Conservation (phyloP, 2,888 invertebrate genomes). For the Eugnorisma glareosa region DNA sequence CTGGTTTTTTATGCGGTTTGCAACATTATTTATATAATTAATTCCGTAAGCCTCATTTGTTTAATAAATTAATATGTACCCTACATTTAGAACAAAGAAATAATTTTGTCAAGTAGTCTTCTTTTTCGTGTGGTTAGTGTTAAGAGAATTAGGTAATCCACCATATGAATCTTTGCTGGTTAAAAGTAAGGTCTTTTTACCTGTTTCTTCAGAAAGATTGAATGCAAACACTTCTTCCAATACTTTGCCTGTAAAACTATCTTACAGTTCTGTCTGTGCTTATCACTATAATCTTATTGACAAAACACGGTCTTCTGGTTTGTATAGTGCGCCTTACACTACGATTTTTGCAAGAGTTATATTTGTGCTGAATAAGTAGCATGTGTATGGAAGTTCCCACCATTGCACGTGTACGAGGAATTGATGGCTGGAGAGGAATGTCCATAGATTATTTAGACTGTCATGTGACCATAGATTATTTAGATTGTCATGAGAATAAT, state of each 20-base stretch:
- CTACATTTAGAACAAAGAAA: not conserved
- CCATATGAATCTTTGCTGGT: not conserved
- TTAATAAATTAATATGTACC: not conserved
- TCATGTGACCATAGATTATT: too few relatives aligned
- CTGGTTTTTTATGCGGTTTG: not conserved
- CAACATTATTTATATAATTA: not conserved
- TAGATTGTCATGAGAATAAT: too few relatives aligned
- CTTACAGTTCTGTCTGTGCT: not conserved
- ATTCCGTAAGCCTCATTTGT: not conserved
- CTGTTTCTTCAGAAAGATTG: not conserved
- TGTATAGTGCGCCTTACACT: not conserved
- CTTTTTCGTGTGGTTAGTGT: too few relatives aligned
- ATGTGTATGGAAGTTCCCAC: not conserved
- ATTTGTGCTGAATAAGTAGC: not conserved
- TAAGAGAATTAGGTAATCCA: not conserved
- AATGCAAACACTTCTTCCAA: not conserved
- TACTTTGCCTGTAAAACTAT: not conserved
- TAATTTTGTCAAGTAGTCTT: not conserved
- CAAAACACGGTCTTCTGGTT: not conserved
- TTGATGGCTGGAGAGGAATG: too few relatives aligned
- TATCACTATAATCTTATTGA: not conserved
- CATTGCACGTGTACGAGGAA: not conserved
- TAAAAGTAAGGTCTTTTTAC: not conserved
- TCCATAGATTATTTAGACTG: too few relatives aligned
- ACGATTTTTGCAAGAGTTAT: too few relatives aligned